A percentile compares a stretch with the other conserved stretches of the same genome.
Conservation (phyloP, 2,797 vertebrate species). For the Gouania willdenowi region DNA sequence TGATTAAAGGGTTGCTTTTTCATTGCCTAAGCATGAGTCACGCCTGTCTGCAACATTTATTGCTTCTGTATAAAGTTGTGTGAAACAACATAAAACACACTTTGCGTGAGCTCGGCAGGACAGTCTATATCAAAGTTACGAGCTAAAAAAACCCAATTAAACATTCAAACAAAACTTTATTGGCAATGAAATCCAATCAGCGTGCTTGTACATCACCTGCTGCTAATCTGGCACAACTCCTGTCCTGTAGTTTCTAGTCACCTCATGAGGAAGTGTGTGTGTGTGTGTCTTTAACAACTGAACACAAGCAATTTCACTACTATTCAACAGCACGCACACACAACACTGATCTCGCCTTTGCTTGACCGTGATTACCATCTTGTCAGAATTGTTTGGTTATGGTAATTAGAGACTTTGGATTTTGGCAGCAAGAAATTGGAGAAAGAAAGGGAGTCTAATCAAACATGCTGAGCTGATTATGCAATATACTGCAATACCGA, state of each 20-base stretch:
- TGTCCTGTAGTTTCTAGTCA: too few species aligned
- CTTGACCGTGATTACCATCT: constrained; percentile 68
- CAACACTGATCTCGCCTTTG: constrained; percentile 51
- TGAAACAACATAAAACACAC: constrained; percentile 34
- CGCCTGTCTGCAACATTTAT: constrained; percentile 47
- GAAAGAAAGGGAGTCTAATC: constrained; percentile 24
- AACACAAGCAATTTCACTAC: too few species aligned
- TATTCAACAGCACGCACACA: constrained; percentile 30
- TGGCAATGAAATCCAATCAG: constrained; percentile 39
- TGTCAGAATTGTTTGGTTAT: constrained; percentile 68
- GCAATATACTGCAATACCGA: too few species aligned
- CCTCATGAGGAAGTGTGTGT: too few species aligned
- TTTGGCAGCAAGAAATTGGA: constrained; percentile 10
- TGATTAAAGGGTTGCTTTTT: constrained; percentile 47
- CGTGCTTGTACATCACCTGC: constrained; percentile 14
- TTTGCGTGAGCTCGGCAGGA: constrained; percentile 20
- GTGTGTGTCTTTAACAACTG: too few species aligned
- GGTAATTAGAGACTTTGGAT: constrained; percentile 54
- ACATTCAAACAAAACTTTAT: constrained; percentile 56
- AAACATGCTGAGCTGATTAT: constrained; percentile 62
- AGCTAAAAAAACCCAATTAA: constrained; percentile 61
- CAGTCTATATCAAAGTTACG: constrained; percentile 53
- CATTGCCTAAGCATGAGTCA: constrained; percentile 29
- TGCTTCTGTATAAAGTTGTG: constrained; percentile 37
- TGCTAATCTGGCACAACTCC: too few species aligned